Evolutionary conservation across 1,140 invertebrate genomes (phyloP).

Genomic region (Campoletis sonorensis): DNA sequence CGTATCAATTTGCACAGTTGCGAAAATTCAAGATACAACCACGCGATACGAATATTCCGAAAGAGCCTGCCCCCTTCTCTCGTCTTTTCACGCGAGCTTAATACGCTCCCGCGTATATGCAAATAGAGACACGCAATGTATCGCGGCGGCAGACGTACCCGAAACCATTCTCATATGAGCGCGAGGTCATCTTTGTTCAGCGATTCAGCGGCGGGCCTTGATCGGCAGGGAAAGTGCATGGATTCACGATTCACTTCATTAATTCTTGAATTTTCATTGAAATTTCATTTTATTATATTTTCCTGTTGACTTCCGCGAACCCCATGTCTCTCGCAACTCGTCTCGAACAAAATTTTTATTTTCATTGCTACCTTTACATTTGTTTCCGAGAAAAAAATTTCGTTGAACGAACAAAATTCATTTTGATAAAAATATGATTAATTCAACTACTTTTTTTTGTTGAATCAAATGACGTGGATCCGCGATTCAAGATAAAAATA

Average conservation of each 20-base stretch:
- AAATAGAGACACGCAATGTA: conserved; percentile 8
- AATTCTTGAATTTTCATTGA: conserved; percentile 35
- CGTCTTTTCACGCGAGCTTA: neutral
- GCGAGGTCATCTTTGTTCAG: conserved; percentile 56
- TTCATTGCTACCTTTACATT: no score
- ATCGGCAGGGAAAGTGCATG: conserved; percentile 50
- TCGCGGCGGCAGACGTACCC: neutral
- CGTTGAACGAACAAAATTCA: no score
- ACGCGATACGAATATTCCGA: neutral
- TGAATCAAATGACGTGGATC: no score
- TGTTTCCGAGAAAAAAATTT: no score
- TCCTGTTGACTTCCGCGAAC: no score
- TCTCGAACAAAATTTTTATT: no score
- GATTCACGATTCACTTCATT: conserved; percentile 46
- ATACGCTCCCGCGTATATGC: neutral
- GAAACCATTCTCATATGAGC: conserved; percentile 45
- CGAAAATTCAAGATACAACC: conserved; percentile 20
- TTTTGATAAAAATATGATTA: no score
- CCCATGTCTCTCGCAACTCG: no score
- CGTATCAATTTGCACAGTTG: conserved; percentile 4
- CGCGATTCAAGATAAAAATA: no score
- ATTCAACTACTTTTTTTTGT: no score
- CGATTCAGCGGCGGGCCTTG: no score
- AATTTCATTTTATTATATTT: conserved; percentile 30
- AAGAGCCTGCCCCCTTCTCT: neutral